Conservation (phyloP, 1,140 invertebrate genomes). For the Drosophila azteca region DNA sequence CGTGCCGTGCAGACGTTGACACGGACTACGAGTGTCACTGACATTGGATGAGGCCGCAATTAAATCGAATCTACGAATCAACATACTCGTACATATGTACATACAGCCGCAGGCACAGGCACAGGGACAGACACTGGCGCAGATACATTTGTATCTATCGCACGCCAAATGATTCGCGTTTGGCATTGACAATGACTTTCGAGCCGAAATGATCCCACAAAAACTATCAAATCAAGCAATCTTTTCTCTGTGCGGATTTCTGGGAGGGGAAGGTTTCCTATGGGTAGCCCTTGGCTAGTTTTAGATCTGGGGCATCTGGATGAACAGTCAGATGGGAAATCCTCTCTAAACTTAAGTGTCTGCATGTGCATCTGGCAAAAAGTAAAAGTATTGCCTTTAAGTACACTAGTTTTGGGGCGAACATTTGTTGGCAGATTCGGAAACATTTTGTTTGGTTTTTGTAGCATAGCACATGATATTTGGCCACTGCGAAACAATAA, state of each 20-base stretch:
- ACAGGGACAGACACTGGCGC: conserved; percentile 3
- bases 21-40: conserved; percentile 67
- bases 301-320: neutral
- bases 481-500: conserved; percentile 9
- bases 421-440: conserved; percentile 26
- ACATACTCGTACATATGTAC: conserved; percentile 40
- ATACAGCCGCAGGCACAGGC: conserved; percentile 19
- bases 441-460: neutral
- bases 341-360: conserved; percentile 6
- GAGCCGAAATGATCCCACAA: conserved; percentile 41
- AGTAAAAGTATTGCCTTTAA: conserved; percentile 39
- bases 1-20: conserved; percentile 58
- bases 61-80: conserved; percentile 37
- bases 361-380: conserved; percentile 7
- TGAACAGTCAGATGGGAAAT: neutral
- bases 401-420: conserved; percentile 12
- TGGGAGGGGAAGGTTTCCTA: neutral
- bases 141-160: conserved; percentile 35
- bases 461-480: neutral
- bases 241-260: too few species aligned
- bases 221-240: neutral
- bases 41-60: conserved; percentile 64
- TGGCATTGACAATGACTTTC: conserved; percentile 81
- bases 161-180: conserved; percentile 71
- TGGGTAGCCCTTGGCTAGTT: neutral